Percentiles rank a stretch among this genome's conserved stretches.
Evolutionary conservation across 2,888 invertebrate genomes (phyloP).

Genomic region (Tortrix viridana): DNA sequence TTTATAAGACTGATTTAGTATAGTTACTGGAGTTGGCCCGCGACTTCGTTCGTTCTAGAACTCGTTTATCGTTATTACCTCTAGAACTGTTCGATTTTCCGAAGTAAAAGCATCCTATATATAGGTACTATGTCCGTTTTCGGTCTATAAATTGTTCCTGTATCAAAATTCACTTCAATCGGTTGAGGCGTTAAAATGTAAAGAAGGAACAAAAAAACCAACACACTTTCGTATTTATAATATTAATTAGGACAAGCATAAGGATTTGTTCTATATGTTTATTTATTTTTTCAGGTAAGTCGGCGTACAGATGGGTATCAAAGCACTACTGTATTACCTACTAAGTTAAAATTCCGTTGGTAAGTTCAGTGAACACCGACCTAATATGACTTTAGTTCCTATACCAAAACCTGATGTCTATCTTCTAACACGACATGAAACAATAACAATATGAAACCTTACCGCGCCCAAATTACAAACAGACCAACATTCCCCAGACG

Average conservation of each 20-base stretch:
- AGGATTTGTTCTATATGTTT: neutral
- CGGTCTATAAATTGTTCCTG: too few species aligned
- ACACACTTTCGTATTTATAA: neutral
- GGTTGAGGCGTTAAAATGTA: too few species aligned
- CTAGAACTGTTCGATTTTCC: neutral
- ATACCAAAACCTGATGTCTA: too few species aligned
- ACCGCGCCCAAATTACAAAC: conserved; percentile 27
- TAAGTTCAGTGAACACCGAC: too few species aligned
- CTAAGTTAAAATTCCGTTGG: too few species aligned
- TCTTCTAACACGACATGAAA: neutral
- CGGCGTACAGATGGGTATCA: neutral
- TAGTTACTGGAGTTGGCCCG: neutral
- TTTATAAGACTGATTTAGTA: conserved; percentile 12
- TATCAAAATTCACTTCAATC: too few species aligned
- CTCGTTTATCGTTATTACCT: conserved; percentile 13
- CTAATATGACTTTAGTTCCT: too few species aligned
- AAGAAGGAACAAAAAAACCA: too few species aligned
- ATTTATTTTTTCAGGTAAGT: conserved; percentile 1
- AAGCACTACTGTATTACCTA: neutral
- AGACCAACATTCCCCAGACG: conserved; percentile 18
- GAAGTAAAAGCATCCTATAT: neutral
- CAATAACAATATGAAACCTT: neutral
- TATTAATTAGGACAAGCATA: too few species aligned
- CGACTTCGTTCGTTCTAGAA: neutral
- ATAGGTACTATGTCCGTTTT: neutral